These are phyloP conservation scores for Griposia aprilina DNA, from an alignment of 2,888 invertebrate genomes.

Conservation along the genomic window DNA sequence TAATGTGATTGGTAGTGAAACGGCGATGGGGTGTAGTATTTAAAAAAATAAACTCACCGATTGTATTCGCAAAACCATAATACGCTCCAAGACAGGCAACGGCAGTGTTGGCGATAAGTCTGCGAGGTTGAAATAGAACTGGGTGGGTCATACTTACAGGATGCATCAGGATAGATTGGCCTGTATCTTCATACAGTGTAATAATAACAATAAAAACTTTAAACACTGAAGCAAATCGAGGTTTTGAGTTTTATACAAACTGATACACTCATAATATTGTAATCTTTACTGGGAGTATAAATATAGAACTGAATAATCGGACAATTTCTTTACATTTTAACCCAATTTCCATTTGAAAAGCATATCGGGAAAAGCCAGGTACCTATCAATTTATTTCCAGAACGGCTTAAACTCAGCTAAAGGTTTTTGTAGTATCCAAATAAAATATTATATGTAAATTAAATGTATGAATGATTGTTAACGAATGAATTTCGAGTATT, in stretches of 20 bases:
- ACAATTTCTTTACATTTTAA: neutral
- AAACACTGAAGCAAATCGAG: neutral
- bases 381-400: neutral
- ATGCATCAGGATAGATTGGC: neutral
- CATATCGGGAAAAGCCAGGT: neutral
- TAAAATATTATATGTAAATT: conserved; percentile 40
- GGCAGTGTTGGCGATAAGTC: neutral
- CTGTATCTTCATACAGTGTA: neutral
- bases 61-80: neutral
- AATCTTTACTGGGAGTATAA: neutral
- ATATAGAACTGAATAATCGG: neutral
- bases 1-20: neutral
- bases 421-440: conserved; percentile 8
- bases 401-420: neutral
- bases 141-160: neutral
- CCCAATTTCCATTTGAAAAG: neutral
- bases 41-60: neutral
- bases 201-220: neutral
- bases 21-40: too few species aligned
- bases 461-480: conserved; percentile 13
- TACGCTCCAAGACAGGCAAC: neutral
- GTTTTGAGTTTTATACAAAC: neutral
- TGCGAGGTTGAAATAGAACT: neutral
- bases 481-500: conserved; percentile 18
- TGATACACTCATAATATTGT: neutral